phyloP scores from a whole-genome alignment of 2,888 invertebrate genomes.

The Phortica okadai region DNA sequence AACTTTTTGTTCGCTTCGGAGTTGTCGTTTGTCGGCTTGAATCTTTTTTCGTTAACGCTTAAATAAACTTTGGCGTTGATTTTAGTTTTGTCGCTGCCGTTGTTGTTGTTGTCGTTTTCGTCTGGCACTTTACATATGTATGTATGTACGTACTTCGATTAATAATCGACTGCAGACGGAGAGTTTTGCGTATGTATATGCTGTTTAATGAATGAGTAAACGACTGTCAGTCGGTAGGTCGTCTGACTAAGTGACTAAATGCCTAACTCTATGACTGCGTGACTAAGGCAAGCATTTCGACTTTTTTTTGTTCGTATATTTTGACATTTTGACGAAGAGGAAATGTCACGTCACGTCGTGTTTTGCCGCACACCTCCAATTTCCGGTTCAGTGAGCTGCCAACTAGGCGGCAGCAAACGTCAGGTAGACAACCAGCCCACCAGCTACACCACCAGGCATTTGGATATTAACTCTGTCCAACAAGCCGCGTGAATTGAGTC shows the following conservation, averaged over 20 bases:
- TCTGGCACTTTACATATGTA: not conserved
- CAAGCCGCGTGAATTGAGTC: not conserved
- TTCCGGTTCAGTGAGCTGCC: slow-evolving; percentile 71
- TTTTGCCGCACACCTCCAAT: slow-evolving; percentile 77
- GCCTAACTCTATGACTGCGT: not conserved
- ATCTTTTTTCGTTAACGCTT: not conserved
- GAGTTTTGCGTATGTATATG: not conserved
- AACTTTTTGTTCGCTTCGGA: no score
- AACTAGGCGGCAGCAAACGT: slow-evolving; percentile 40
- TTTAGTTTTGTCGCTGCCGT: not conserved
- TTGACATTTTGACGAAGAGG: slow-evolving; percentile 76
- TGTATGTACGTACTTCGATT: not conserved
- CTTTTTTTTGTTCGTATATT: slow-evolving; percentile 56
- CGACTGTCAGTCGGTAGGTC: not conserved
- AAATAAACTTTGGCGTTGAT: not conserved
- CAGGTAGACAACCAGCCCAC: not conserved
- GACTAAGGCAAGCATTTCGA: not conserved
- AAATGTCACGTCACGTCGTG: slow-evolving; percentile 77
- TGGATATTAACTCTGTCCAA: not conserved
- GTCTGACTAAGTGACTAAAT: slow-evolving; percentile 4
- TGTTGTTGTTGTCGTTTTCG: not conserved
- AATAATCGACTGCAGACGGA: not conserved
- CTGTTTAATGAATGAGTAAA: not conserved
- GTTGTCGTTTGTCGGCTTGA: not conserved
- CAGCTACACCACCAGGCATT: slow-evolving; percentile 6